Percentiles rank a stretch among this genome's conserved stretches.
Evolutionary conservation across 2,113 vertebrate genomes (phyloP).

Genomic region (Mungos mungo): DNA sequence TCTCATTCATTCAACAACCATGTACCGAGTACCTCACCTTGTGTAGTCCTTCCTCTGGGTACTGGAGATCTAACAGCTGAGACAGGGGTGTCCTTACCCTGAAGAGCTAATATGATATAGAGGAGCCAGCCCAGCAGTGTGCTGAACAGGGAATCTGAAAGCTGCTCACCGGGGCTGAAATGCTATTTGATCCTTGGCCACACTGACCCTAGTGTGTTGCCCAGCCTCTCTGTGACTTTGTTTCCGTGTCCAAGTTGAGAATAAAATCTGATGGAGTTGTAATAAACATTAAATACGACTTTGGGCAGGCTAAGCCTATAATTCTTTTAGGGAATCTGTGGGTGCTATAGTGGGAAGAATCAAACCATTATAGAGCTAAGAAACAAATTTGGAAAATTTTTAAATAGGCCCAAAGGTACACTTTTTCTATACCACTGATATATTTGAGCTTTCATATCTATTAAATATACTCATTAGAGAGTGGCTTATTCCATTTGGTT

Average conservation of each 20-base stretch:
- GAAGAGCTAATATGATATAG: neutral
- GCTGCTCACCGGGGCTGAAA: neutral
- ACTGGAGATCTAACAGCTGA: neutral
- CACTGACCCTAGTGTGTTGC: neutral
- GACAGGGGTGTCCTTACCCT: neutral
- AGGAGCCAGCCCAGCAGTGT: neutral
- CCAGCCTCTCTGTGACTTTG: neutral
- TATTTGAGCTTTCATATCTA: neutral
- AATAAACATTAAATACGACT: neutral
- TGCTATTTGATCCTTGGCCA: neutral
- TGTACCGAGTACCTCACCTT: fast-evolving
- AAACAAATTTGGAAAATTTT: neutral
- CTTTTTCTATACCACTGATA: neutral
- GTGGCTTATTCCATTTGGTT: neutral
- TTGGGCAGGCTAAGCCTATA: neutral
- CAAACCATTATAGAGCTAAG: neutral
- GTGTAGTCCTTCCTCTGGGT: too few relatives aligned
- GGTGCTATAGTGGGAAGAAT: neutral
- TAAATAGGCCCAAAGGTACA: neutral
- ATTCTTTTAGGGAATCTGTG: neutral
- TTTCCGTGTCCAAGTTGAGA: neutral
- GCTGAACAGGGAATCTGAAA: neutral
- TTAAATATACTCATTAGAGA: neutral
- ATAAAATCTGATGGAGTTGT: neutral
- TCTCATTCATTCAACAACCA: neutral